Conservation (phyloP, 2,888 invertebrate species). For the Amblyjoppa fuscipennis region DNA sequence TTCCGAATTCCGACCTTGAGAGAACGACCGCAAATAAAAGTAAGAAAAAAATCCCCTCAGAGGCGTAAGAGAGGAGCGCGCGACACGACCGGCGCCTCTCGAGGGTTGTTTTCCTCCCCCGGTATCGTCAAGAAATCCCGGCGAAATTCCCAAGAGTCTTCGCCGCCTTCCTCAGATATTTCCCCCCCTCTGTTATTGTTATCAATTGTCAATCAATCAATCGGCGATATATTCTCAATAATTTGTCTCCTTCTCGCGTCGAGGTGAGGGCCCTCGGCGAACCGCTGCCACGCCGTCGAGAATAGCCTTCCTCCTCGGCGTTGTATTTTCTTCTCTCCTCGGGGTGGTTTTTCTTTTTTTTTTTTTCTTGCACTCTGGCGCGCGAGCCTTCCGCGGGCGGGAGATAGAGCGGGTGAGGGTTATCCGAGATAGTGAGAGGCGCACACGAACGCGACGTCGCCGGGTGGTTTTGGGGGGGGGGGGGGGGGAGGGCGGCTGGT, state of each 20-base stretch:
- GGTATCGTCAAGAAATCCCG: too few relatives aligned
- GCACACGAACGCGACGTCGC: slow-evolving; percentile 4
- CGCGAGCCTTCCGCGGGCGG: slow-evolving; percentile 59
- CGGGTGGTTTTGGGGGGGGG: background rate
- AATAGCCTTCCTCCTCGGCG: slow-evolving; percentile 47
- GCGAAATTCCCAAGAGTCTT: too few relatives aligned
- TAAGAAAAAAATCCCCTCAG: too few relatives aligned
- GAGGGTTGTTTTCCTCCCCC: too few relatives aligned
- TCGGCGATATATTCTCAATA: background rate
- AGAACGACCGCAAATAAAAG: too few relatives aligned
- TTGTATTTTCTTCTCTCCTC: slow-evolving; percentile 64
- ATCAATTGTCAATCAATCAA: too few relatives aligned
- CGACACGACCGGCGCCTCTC: too few relatives aligned
- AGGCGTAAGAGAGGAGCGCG: too few relatives aligned
- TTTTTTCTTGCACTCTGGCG: slow-evolving; percentile 35
- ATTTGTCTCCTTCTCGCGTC: slow-evolving; percentile 18
- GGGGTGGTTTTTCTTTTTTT: slow-evolving; percentile 21
- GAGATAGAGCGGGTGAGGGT: slow-evolving; percentile 53
- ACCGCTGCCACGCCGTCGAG: slow-evolving; percentile 47
- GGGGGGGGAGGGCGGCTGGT: too few relatives aligned
- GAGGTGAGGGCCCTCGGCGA: background rate
- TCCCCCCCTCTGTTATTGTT: too few relatives aligned
- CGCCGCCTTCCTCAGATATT: too few relatives aligned
- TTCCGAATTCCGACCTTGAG: too few relatives aligned
- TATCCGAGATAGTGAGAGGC: slow-evolving; percentile 26